Evolutionary conservation across 2,888 invertebrate species (phyloP), one percentile per base, ranked within the genome.

Genomic region (Troides oblongomaculatus): DNA sequence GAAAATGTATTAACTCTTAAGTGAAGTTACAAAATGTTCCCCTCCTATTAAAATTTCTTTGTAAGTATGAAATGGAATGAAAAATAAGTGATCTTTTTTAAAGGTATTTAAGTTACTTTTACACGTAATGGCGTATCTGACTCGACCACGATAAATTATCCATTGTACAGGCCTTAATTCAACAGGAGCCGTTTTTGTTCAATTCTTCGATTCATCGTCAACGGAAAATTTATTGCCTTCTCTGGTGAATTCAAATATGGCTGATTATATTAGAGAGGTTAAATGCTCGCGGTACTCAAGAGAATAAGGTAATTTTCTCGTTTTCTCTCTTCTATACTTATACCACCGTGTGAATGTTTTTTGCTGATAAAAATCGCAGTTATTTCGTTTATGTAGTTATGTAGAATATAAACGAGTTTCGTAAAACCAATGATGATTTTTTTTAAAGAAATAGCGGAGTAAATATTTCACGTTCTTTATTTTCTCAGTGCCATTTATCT

Each of bases 111-210:
- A 61, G 61, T 23, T 85, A 84, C 85, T 85, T 85, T 86, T 85
- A 85, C 78, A 83, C 78, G 79, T 78, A 83, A 83, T 73, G 74
- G 74, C 73, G 71, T 73, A 81, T 82, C 82, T 84, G 81, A 81
- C 81, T 81, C 83, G 82, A 83, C 87, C 86, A 84, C 90, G 84
- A 92, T 92, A 90, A 91, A 91, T 91, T 90, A 89, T 87, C 91
- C 84, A 90, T 90, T 92, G 90, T 90, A 86, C 83, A 81, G 80
- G 79, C 76, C 78, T 84, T 85, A 88, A 88, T 90, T 87, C 87
- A 87, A 88, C 87, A 87, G 85, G 87, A 87, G 81, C 84, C 86
- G 89, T 89, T 92, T 92, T 90, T 91, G 91, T 92, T 90, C 91
- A 88, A 89, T 90, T 90, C 91, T 89, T 89, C 87, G 88, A 84